phyloP scores from a whole-genome alignment of 2,888 invertebrate species.

The Drosophila pseudotakahashii region DNA sequence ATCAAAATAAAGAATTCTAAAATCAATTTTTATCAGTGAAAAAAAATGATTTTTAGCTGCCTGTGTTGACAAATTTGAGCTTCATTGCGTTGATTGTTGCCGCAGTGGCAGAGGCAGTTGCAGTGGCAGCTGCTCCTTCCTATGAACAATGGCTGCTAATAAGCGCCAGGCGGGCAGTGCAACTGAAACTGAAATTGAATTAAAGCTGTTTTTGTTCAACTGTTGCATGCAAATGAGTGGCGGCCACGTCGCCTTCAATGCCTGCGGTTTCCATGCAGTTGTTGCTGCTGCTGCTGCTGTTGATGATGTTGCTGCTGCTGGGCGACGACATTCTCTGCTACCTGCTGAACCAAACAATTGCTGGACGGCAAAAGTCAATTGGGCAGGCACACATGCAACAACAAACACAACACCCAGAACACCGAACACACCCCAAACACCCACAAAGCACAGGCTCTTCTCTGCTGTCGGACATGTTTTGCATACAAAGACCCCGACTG shows the following conservation, averaged over 20 bases:
- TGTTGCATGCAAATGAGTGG: conserved; percentile 72
- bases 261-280: conserved; percentile 60
- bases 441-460: conserved; percentile 13
- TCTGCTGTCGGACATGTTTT: conserved; percentile 60
- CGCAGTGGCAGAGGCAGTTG: conserved; percentile 12
- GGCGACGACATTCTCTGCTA: conserved; percentile 36
- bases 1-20: neutral
- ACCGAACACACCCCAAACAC: conserved; percentile 10
- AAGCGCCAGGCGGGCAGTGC: conserved; percentile 45
- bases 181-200: conserved; percentile 65
- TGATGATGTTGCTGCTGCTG: conserved; percentile 22
- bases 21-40: neutral
- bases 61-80: conserved; percentile 64
- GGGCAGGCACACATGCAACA: conserved; percentile 46
- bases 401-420: conserved; percentile 7
- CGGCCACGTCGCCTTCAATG: conserved; percentile 52
- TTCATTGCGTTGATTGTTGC: conserved; percentile 53
- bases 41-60: conserved; percentile 2
- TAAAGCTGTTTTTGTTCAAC: conserved; percentile 68
- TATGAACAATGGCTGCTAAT: conserved; percentile 64
- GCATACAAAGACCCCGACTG: conserved; percentile 63
- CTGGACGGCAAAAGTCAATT: conserved; percentile 65
- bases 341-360: conserved; percentile 57
- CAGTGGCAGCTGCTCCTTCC: conserved; percentile 10
- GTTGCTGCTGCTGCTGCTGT: conserved; percentile 17